Base-by-base conservation (phyloP, 64 coral and sea anemone genomes). In the Hydrozoanthus tunicans region DNA sequence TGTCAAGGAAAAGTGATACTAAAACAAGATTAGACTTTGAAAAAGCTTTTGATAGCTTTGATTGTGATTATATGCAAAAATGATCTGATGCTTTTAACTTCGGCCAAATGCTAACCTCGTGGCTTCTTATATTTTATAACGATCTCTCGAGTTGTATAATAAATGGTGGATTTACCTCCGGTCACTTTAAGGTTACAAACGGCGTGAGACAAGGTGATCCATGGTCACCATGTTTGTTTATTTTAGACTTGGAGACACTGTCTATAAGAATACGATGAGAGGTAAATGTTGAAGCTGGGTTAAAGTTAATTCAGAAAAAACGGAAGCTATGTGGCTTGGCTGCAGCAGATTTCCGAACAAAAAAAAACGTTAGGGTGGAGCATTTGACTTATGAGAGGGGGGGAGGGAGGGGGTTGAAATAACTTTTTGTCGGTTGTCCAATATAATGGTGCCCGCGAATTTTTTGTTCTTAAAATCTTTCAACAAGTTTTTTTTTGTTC, bases 31-130 rank as follows among this genome's bases (percentile, higher is more conserved):
- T 69, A 69, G 66, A 69, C 17, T 69, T 69, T 69, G 66, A n/a
- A 77, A 77, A 77, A 20, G 73, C 32, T 53, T 77, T 77, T 7
- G 51, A 82, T 17, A 17, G 52, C 51, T 23, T 82, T 7, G 61
- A 14, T 82, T 82, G 79, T 54, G 20, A 82, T 11, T 82, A 58
- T 82, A 82, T 82, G 79, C 79, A 82, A 59, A 82, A 82, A 59
- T 23, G 79, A 7, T 60, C 20, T 60, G 52, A 62, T 82, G 56
- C 11, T 17, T 82, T 82, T 59, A 82, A 81, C n/a, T 82, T 82
- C 20, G 79, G 79, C 11, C 57, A 54, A 82, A 58, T 56, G 51
- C 10, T 82, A 58, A 56, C 56, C 51, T 82, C 79, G 13, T 82
- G 79, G 79, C 55, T 82, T 59, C 51, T 15, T 59, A 23, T 59